Base-by-base conservation (phyloP, 2,888 invertebrate genomes). In the Torymus texanus region DNA sequence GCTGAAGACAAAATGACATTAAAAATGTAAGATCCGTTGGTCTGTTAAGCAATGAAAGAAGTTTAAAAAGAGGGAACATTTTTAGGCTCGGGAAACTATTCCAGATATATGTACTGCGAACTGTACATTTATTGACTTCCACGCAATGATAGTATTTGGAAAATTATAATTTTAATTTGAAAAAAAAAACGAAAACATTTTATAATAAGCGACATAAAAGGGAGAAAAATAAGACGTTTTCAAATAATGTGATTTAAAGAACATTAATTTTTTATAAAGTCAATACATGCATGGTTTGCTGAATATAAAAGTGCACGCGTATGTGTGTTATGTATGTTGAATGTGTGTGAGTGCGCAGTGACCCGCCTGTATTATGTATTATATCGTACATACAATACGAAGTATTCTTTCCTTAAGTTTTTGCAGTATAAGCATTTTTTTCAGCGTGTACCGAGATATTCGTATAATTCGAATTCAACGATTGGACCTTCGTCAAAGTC, bases 321-420 rank as follows among this genome's bases (percentile, higher is more conserved):
- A 70, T 70, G 61, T 72, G 50, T 73, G 61, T 77, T 55, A 77
- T 24, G 67, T 74, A 66, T 74, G 50, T 53, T 55, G 81, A 68
- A 55, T 68, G 63, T 76, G 24, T 65, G 61, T 67, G 73, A 65
- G 24, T 67, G 58, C 73, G 71, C 73, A 82, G 73, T 77, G 65
- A 80, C 63, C 78, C 76, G 82, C 82, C 77, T 82, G 79, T 81
- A 83, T 74, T 80, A 83, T 83, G 83, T 83, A 83, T 81, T 80
- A 83, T 82, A 80, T 74, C 72, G 71, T 68, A 81, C 75, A 77
- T 82, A 81, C 80, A 74, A 78, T 70, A 71, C 56, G 67, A 66
- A 75, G 81, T 82, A 81, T 79, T 81, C 66, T 75, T 72, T 70
- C 8, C 41, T 65, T 80, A 61, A 61, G 61, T 70, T 75, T 8